A percentile compares a stretch with the other conserved stretches of the same genome.
Conservation (phyloP, 2,113 vertebrate species). For the Lepisosteus osseus region DNA sequence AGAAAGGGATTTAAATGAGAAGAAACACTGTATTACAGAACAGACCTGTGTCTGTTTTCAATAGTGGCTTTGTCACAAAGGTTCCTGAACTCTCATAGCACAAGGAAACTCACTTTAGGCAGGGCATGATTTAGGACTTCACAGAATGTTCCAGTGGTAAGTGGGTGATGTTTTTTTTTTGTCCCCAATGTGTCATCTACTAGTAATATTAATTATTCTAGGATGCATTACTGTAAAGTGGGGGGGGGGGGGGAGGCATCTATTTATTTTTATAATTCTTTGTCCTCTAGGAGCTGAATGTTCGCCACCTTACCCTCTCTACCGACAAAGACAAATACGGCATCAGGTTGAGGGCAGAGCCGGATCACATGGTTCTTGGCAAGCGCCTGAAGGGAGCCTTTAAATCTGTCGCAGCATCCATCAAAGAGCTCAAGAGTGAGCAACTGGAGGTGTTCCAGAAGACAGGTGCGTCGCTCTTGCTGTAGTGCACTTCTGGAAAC, state of each 20-base stretch:
- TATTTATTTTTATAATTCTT: not conserved
- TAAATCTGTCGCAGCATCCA: conserved; percentile 76
- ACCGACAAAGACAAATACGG: conserved; percentile 88
- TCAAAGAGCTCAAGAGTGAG: conserved; percentile 83
- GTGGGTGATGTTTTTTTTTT: not conserved
- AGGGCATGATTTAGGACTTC: no score
- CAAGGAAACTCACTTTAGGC: no score
- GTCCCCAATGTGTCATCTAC: not conserved
- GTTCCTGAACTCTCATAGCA: no score
- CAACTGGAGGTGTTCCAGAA: conserved; percentile 88
- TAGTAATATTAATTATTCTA: not conserved
- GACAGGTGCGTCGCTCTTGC: conserved; percentile 58
- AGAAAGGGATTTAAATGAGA: no score
- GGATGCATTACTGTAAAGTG: not conserved
- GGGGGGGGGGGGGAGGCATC: not conserved
- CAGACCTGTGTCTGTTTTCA: no score
- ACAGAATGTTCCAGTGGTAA: not conserved
- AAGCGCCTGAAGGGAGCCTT: conserved; percentile 91
- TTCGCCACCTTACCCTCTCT: conserved; percentile 84
- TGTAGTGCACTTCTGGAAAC: no score
- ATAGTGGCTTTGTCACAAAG: no score
- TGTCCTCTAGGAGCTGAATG: conserved; percentile 82
- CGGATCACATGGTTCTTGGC: conserved; percentile 94
- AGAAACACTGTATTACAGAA: no score
- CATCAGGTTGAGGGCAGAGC: conserved; percentile 85